These are phyloP conservation scores for Drosophila ustulata DNA, from an alignment of 2,888 invertebrate genomes.

Conservation along the genomic window DNA sequence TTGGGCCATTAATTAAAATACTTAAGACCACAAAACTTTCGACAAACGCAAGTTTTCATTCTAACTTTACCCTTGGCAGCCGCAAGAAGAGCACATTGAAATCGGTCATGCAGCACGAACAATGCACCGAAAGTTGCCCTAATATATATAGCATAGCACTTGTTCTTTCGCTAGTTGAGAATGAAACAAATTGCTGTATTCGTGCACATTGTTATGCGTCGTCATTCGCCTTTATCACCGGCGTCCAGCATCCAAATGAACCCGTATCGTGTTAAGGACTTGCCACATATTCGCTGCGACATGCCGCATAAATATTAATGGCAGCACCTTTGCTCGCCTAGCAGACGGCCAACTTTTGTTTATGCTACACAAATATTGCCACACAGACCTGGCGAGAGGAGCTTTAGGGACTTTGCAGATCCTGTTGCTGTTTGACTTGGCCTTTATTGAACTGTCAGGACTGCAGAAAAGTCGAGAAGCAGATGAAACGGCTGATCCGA, in stretches of 20 bases:
- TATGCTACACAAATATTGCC: slow-evolving; percentile 26
- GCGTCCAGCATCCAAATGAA: slow-evolving; percentile 7
- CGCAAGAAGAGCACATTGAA: background rate
- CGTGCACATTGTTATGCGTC: background rate
- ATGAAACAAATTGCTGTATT: slow-evolving; percentile 11
- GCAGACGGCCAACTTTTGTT: slow-evolving; percentile 18
- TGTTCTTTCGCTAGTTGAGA: slow-evolving; percentile 5
- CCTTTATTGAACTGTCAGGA: slow-evolving; percentile 46
- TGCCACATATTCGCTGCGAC: background rate
- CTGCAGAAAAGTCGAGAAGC: background rate
- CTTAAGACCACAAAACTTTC: slow-evolving; percentile 31
- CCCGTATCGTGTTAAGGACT: background rate
- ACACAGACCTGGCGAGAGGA: background rate
- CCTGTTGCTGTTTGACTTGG: slow-evolving; percentile 45
- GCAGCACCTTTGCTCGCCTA: slow-evolving; percentile 6
- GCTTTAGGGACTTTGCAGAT: background rate
- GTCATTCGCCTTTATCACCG: background rate
- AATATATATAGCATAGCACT: background rate
- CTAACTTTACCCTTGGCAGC: slow-evolving; percentile 27
- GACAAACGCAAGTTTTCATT: slow-evolving; percentile 26
- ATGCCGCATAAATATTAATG: slow-evolving; percentile 19
- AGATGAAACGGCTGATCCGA: slow-evolving; percentile 26
- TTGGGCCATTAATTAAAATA: slow-evolving; percentile 49
- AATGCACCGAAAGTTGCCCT: slow-evolving; percentile 13
- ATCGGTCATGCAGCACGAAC: slow-evolving; percentile 19